A percentile compares a stretch with the other conserved stretches of the same genome.
Evolutionary conservation across 2,888 invertebrate genomes (phyloP).

Genomic region (Heliconius aoede): DNA sequence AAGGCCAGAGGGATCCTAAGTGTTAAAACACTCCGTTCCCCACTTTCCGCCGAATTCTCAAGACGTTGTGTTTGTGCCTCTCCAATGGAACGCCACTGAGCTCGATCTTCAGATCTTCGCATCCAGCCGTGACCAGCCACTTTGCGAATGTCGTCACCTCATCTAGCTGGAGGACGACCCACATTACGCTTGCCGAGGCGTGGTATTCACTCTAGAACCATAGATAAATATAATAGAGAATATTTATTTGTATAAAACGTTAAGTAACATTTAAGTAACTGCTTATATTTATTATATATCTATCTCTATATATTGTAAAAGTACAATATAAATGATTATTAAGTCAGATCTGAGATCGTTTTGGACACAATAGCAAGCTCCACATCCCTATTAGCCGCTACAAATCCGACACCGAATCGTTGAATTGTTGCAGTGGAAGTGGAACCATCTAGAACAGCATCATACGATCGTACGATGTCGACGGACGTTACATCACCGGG

Average conservation of each 20-base stretch:
- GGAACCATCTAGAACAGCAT: slow-evolving; percentile 40
- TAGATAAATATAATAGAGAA: no score
- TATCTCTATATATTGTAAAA: slow-evolving; percentile 2
- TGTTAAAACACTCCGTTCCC: no score
- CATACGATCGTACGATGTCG: slow-evolving; percentile 55
- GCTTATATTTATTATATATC: background rate
- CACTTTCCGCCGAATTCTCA: no score
- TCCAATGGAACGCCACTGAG: no score
- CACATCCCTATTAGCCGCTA: slow-evolving; percentile 41
- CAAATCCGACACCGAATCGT: slow-evolving; percentile 36
- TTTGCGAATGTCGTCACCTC: no score
- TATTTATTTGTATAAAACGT: background rate
- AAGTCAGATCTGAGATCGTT: slow-evolving; percentile 28
- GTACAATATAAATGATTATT: slow-evolving; percentile 14
- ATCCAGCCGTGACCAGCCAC: no score
- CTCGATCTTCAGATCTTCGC: no score
- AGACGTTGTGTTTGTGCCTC: no score
- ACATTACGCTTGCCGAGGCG: no score
- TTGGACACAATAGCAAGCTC: slow-evolving; percentile 35
- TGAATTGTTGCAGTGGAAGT: slow-evolving; percentile 40
- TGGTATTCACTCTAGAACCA: no score
- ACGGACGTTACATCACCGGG: slow-evolving; percentile 54
- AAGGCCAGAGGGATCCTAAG: no score
- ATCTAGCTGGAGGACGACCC: no score
- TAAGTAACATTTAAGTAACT: background rate